These are phyloP conservation scores for Chloroceryle aenea DNA, from an alignment of 2,113 vertebrate species.

Conservation along the genomic window DNA sequence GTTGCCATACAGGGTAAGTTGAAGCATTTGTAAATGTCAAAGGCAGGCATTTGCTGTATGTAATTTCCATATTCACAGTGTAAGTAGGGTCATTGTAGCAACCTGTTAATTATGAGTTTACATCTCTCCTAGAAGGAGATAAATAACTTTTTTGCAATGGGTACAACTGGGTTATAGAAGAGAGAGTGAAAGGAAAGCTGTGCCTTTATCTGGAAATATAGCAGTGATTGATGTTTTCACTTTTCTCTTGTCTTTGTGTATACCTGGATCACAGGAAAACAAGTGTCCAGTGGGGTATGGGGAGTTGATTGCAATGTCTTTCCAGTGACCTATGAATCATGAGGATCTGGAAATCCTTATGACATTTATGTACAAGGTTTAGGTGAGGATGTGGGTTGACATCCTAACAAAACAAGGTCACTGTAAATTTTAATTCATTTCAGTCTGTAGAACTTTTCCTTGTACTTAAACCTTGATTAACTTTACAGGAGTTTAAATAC, in stretches of 20 bases:
- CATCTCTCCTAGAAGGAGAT: neutral
- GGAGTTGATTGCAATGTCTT: neutral
- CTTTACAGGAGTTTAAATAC: neutral
- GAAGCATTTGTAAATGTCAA: conserved; percentile 37
- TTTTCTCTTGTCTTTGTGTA: neutral
- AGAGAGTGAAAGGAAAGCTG: neutral
- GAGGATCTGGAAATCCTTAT: neutral
- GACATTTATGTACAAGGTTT: neutral
- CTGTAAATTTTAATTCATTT: neutral
- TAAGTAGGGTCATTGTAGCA: neutral
- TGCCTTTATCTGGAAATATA: neutral
- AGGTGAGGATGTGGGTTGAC: neutral
- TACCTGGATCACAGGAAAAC: neutral
- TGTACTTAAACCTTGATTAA: neutral
- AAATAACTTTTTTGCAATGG: neutral
- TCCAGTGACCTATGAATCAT: neutral
- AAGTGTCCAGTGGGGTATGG: neutral
- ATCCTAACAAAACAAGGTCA: neutral
- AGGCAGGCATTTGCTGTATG: neutral
- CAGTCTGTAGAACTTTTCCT: neutral
- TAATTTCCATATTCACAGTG: neutral
- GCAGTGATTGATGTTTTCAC: conserved; percentile 22
- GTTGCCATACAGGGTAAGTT: neutral
- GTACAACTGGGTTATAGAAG: neutral
- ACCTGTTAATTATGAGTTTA: conserved; percentile 20